Conservation (phyloP, 2,797 vertebrate genomes). For the Megalops cyprinoides region DNA sequence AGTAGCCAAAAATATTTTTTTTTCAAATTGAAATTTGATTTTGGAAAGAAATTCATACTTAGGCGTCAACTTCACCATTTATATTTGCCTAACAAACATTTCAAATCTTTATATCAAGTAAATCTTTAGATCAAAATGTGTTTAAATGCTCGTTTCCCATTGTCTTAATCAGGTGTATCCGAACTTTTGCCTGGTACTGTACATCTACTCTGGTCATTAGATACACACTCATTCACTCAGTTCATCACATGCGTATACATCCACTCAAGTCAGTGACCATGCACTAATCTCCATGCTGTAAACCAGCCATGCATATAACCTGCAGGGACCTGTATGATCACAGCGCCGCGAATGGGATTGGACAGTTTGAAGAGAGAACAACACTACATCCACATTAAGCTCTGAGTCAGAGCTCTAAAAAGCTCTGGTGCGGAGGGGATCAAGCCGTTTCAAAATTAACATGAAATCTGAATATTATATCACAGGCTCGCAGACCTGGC, state of each 20-base stretch:
- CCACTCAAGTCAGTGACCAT: constrained; percentile 10
- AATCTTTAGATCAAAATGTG: too few relatives aligned
- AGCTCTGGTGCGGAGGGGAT: background rate
- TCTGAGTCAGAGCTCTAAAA: background rate
- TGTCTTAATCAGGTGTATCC: too few relatives aligned
- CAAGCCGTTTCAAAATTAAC: background rate
- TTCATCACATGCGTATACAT: background rate
- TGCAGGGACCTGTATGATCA: background rate
- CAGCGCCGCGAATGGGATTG: background rate
- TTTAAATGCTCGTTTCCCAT: too few relatives aligned
- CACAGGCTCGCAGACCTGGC: background rate
- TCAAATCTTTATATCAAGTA: too few relatives aligned
- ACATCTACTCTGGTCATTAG: too few relatives aligned
- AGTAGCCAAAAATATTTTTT: too few relatives aligned
- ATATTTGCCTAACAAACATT: too few relatives aligned
- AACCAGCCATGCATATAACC: constrained; percentile 2
- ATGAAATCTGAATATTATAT: constrained; percentile 16
- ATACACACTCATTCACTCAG: too few relatives aligned
- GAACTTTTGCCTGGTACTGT: too few relatives aligned
- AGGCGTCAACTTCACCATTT: too few relatives aligned
- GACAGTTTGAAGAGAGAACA: background rate
- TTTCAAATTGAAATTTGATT: too few relatives aligned
- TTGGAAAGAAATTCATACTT: too few relatives aligned
- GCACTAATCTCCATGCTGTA: background rate
- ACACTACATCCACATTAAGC: constrained; percentile 5